phyloP scores from a whole-genome alignment of 2,797 vertebrate species.

The Phataginus tricuspis region DNA sequence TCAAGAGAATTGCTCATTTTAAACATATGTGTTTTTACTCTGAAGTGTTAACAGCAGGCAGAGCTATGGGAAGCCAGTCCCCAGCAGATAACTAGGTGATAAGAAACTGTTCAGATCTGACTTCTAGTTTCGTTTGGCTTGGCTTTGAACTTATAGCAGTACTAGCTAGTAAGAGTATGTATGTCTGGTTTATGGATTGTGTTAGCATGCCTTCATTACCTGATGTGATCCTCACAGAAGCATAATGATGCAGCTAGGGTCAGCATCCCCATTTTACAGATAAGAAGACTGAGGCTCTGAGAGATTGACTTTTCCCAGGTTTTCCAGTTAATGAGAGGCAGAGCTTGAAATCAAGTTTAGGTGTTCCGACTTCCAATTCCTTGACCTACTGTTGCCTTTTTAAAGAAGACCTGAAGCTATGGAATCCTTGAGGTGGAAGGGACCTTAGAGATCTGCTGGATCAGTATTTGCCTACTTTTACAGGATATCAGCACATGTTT shows the following conservation, averaged over 20 bases:
- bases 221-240: neutral
- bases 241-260: neutral
- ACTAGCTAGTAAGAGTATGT: neutral
- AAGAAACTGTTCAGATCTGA: neutral
- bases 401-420: neutral
- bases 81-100: neutral
- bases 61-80: neutral
- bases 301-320: neutral
- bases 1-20: neutral
- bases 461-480: neutral
- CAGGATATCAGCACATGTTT: neutral
- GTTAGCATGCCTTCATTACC: neutral
- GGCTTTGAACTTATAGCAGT: neutral
- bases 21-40: neutral
- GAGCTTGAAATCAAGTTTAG: neutral
- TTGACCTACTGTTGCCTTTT: neutral
- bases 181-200: neutral
- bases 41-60: neutral
- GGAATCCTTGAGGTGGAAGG: neutral
- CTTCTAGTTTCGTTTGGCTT: neutral
- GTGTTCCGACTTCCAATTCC: neutral
- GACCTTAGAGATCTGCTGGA: neutral
- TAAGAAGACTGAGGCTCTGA: neutral
- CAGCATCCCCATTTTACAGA: neutral
- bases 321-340: neutral